Evolutionary conservation across 2,888 invertebrate genomes (phyloP), one percentile per base, ranked within the genome.

Genomic region (Mactromeris polynyma): DNA sequence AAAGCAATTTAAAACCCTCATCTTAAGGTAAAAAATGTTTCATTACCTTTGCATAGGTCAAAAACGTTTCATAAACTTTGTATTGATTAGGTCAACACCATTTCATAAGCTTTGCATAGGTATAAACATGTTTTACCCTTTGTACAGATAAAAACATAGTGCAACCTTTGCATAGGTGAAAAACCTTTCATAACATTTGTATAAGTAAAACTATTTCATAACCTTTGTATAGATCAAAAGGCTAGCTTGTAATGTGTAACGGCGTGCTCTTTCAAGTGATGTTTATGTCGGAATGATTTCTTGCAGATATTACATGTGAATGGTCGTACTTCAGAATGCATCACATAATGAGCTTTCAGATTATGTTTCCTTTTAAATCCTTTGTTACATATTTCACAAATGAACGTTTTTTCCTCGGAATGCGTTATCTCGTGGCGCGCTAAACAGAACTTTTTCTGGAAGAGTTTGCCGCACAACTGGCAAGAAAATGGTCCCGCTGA

Each of bases 261-360:
- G 1, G 58, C 38, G 54, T 87, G 86, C 21, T 38, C 51, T 42
- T 83, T 87, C 42, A 87, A 42, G 38, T 83, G 73, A 21, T 58
- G 82, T 36, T 83, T 82, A 2, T 54, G 26, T 11, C 46, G 73
- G 38, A 87, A 87, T 21, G 46, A 17, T 54, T 58, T 83, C 51
- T 78, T 31, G 26, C 86, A 87, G 3, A 82, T 38, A 0, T 9
- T 19, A 40, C 86, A 87, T 2, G 42, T 58, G 64, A 87, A 87
- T 1, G 86, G 86, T 82, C 36, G 51, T 19, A 82, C 86, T 38
- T 77, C 82, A n/a, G 58, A 64, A 81, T 81, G 81, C 17, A 54
- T 36, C 14, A 19, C 9, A 54, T 46, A 81, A 21, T 81, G 81
- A 19, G 33, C 46, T 9, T 54, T 81, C 54, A 81, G 36, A n/a